phyloP scores from a whole-genome alignment of 2,888 invertebrate species.

The Stenotaenia linearis region DNA sequence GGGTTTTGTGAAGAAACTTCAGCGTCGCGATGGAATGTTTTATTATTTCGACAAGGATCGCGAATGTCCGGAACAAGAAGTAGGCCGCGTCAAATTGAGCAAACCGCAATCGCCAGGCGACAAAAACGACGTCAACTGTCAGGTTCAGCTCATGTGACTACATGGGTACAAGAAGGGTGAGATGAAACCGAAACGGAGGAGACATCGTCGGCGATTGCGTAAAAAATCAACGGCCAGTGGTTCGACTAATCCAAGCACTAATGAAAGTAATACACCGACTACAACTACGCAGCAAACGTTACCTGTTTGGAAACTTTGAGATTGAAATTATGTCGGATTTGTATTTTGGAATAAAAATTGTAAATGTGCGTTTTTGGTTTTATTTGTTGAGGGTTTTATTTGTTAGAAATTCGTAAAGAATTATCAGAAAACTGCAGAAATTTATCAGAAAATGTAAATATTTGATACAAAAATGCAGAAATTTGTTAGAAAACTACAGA shows the following conservation, averaged over 20 bases:
- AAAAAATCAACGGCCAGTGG: neutral
- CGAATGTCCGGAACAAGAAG: constrained; percentile 24
- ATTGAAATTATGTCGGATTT: neutral
- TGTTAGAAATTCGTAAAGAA: too few relatives aligned
- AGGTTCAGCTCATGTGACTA: constrained; percentile 6
- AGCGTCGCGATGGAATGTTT: neutral
- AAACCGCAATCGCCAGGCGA: neutral
- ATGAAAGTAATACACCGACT: neutral
- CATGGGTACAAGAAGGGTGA: neutral
- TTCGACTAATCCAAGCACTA: neutral
- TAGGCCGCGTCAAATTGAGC: neutral
- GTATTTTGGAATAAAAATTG: neutral
- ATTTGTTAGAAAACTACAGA: too few relatives aligned
- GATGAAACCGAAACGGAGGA: neutral
- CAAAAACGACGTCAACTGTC: neutral
- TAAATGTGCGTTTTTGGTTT: neutral
- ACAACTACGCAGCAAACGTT: neutral
- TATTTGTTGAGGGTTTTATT: neutral
- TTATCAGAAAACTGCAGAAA: too few relatives aligned
- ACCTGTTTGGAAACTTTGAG: neutral
- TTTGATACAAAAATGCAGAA: too few relatives aligned
- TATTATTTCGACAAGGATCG: neutral
- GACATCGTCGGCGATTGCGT: neutral
- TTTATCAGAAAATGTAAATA: too few relatives aligned
- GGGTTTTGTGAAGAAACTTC: constrained; percentile 21